Percentiles rank a stretch among this genome's conserved stretches.
These are phyloP conservation scores for Regulus satrapa DNA, from an alignment of 2,113 vertebrate genomes.

Conservation along the genomic window DNA sequence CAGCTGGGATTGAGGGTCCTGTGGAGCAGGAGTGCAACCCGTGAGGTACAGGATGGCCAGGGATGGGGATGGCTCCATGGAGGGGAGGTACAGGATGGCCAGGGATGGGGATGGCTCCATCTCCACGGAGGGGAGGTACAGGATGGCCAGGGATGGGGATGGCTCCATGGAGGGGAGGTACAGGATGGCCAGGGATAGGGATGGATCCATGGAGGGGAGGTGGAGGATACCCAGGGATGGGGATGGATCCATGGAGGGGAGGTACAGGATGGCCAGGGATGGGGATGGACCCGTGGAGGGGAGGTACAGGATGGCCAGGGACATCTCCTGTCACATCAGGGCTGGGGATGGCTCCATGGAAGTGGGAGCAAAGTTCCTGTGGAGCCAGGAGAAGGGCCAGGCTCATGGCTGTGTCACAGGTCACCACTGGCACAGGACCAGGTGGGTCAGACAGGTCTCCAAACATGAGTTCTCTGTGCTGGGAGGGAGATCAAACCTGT, in stretches of 20 bases:
- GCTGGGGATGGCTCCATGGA: too few relatives aligned
- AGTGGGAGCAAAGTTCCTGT: background rate
- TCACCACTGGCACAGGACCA: background rate
- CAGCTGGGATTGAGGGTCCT: fast-evolving
- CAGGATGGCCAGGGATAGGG: background rate
- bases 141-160: background rate
- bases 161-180: fast-evolving
- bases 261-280: too few relatives aligned
- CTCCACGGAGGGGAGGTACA: too few relatives aligned
- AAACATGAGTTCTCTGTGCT: fast-evolving
- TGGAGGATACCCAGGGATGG: background rate
- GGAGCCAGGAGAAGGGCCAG: background rate
- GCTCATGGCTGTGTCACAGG: fast-evolving
- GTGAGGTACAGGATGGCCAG: fast-evolving
- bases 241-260: background rate
- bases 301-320: background rate
- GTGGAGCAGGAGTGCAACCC: background rate
- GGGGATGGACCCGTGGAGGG: background rate
- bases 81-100: too few relatives aligned
- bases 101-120: background rate
- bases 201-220: background rate
- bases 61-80: background rate
- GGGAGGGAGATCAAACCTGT: background rate
- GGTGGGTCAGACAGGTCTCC: fast-evolving
- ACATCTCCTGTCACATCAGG: background rate